These are phyloP conservation scores for Perca schrenkii DNA, from an alignment of 2,113 vertebrate genomes.

Conservation along the genomic window DNA sequence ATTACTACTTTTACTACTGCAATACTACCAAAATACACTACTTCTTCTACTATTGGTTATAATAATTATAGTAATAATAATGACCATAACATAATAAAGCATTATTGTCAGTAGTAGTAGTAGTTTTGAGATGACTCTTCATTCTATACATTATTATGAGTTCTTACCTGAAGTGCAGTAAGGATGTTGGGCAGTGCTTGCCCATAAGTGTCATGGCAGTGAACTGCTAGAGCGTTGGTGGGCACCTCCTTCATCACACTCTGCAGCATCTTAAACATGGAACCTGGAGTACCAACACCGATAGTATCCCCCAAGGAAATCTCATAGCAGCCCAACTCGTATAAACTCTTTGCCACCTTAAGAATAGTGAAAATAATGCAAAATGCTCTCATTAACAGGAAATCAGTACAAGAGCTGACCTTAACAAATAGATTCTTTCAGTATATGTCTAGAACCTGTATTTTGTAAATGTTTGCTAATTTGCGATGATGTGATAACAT, in stretches of 20 bases:
- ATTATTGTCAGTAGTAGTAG: not conserved
- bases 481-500: not conserved
- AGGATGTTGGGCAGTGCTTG: conserved; percentile 96
- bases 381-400: not conserved
- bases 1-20: not conserved
- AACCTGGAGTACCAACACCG: conserved; percentile 93
- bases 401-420: not conserved
- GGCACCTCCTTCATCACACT: conserved; percentile 92
- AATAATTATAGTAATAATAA: not conserved
- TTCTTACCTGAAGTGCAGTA: conserved; percentile 93
- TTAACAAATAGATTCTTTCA: not conserved
- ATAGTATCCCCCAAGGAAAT: conserved; percentile 94
- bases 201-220: conserved; percentile 96
- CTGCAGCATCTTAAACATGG: conserved; percentile 91
- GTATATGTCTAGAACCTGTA: not conserved
- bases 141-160: not conserved
- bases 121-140: not conserved
- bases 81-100: not conserved
- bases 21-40: not conserved
- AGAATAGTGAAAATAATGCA: not conserved
- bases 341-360: conserved; percentile 92
- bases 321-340: conserved; percentile 94
- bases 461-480: not conserved
- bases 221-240: conserved; percentile 88
- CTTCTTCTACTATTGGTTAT: not conserved